phyloP scores from a whole-genome alignment of 2,797 vertebrate species.

The Harpagifer antarcticus region DNA sequence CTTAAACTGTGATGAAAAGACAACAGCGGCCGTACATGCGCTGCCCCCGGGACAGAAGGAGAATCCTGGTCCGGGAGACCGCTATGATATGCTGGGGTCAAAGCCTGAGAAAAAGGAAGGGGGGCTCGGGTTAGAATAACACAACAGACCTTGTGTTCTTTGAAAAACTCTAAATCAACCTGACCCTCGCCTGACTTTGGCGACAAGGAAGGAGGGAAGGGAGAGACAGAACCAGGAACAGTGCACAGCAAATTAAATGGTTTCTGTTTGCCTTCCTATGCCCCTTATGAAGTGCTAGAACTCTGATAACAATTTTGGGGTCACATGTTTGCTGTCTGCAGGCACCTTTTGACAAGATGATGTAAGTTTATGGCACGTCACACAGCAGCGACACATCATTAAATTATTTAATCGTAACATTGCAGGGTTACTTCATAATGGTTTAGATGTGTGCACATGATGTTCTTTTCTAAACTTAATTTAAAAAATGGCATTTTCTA shows the following conservation, averaged over 20 bases:
- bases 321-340: not conserved
- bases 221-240: conserved; percentile 2
- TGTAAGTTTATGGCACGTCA: not conserved
- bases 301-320: not conserved
- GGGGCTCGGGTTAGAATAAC: conserved; percentile 71
- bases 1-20: conserved; percentile 84
- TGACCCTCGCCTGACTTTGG: conserved; percentile 72
- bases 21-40: conserved; percentile 74
- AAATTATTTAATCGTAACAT: not conserved
- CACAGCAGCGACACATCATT: not conserved
- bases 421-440: not conserved
- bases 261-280: not conserved
- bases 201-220: conserved; percentile 35
- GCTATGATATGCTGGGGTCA: conserved; percentile 33
- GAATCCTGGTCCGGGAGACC: conserved; percentile 47
- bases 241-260: not conserved
- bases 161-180: conserved; percentile 67
- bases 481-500: not conserved
- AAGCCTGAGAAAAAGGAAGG: conserved; percentile 35
- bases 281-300: fast-evolving
- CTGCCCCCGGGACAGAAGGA: conserved; percentile 54
- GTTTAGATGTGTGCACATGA: not conserved
- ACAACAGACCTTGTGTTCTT: conserved; percentile 63
- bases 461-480: not conserved
- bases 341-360: not conserved